phyloP scores from a whole-genome alignment of 2,797 vertebrate species.

The Pipistrellus kuhlii region DNA sequence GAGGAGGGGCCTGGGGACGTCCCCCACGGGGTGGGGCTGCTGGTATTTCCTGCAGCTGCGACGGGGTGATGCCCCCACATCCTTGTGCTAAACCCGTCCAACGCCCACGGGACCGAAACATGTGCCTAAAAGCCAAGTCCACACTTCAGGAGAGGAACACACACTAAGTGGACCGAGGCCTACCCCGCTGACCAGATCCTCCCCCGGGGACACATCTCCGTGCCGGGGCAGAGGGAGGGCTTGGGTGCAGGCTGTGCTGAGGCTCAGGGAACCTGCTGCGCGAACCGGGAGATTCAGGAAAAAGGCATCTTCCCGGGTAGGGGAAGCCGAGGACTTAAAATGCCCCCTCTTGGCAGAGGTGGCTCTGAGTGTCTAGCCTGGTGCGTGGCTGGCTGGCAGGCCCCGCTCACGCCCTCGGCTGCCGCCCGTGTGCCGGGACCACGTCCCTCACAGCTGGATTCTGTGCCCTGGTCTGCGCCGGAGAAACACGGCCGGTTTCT shows the following conservation, averaged over 20 bases:
- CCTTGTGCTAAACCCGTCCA: neutral
- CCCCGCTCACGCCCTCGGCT: neutral
- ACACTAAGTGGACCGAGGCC: neutral
- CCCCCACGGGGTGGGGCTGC: fast-evolving
- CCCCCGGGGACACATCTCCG: neutral
- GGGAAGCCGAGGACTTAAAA: neutral
- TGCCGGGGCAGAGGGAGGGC: neutral
- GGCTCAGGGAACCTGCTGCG: neutral
- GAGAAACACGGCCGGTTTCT: too few relatives aligned
- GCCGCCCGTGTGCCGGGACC: neutral
- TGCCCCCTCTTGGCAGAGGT: neutral
- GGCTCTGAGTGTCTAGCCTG: neutral
- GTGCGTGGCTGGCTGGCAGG: neutral
- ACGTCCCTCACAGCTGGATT: neutral
- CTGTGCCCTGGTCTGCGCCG: neutral
- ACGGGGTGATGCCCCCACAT: neutral
- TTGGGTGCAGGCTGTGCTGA: neutral
- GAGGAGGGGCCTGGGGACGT: neutral
- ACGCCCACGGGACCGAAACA: neutral
- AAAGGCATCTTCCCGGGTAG: neutral
- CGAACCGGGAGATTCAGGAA: neutral
- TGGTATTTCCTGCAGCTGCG: neutral
- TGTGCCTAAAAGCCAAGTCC: neutral
- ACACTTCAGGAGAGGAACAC: neutral
- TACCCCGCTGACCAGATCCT: neutral